These are phyloP conservation scores for Prionailurus viverrinus DNA, from an alignment of 2,113 vertebrate genomes.

Conservation along the genomic window DNA sequence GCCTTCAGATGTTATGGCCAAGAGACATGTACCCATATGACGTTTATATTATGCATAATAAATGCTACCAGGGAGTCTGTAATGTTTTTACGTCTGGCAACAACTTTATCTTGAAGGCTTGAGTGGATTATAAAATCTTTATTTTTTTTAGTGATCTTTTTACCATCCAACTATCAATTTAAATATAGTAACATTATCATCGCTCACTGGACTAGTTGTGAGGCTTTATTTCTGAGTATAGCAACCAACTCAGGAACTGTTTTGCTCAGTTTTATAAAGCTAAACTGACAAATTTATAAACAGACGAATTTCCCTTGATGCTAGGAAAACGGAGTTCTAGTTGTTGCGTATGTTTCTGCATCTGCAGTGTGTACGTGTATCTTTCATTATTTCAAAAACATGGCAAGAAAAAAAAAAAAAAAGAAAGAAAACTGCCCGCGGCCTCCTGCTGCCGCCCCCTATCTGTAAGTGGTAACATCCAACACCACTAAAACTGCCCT, in stretches of 20 bases:
- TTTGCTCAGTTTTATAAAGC: slow-evolving; percentile 31
- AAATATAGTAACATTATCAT: slow-evolving; percentile 34
- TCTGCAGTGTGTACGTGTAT: background rate
- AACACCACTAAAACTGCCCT: background rate
- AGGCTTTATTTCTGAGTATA: background rate
- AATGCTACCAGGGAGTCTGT: background rate
- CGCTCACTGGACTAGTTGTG: slow-evolving; percentile 3
- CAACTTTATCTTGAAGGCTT: slow-evolving; percentile 67
- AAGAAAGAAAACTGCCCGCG: background rate
- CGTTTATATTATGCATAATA: slow-evolving; percentile 48
- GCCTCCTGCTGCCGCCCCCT: background rate
- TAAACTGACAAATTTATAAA: slow-evolving; percentile 19
- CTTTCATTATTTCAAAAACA: slow-evolving; percentile 4
- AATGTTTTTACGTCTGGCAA: slow-evolving; percentile 59
- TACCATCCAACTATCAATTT: slow-evolving; percentile 15
- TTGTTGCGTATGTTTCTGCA: background rate
- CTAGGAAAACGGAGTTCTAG: background rate
- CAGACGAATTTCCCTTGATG: background rate
- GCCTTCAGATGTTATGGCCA: slow-evolving; percentile 80
- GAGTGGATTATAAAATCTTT: slow-evolving; percentile 66
- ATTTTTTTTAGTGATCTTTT: slow-evolving; percentile 49
- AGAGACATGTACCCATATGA: slow-evolving; percentile 75
- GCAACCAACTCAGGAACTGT: slow-evolving; percentile 24
- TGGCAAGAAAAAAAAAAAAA: background rate
- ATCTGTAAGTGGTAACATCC: background rate